Conservation (phyloP, 1,140 invertebrate genomes). For the Paracyclopina nana region DNA sequence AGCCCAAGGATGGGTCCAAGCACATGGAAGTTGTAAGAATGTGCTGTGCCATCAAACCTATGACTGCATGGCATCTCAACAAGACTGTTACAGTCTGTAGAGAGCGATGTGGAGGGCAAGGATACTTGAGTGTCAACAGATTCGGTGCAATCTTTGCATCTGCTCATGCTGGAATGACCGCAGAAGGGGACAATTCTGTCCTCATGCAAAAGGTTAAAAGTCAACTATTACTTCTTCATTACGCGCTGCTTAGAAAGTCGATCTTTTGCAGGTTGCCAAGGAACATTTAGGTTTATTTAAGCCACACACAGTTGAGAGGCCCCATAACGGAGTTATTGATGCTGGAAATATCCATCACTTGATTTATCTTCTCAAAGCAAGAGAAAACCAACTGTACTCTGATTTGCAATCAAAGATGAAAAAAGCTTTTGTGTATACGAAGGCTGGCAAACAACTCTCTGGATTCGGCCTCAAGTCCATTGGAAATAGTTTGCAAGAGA, state of each 20-base stretch:
- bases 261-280: too few species aligned
- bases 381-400: conserved; percentile 19
- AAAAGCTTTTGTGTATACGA: conserved; percentile 17
- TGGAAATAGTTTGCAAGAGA: conserved; percentile 13
- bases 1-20: conserved; percentile 20
- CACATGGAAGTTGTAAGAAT: conserved; percentile 22
- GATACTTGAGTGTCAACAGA: conserved; percentile 22
- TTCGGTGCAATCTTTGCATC: conserved; percentile 20
- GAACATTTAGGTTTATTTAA: conserved; percentile 21
- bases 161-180: conserved; percentile 22
- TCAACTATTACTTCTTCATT: too few species aligned
- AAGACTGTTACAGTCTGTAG: conserved; percentile 20
- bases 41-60: conserved; percentile 23
- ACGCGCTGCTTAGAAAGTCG: too few species aligned
- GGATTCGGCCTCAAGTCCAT: background rate
- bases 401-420: conserved; percentile 19
- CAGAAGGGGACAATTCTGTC: conserved; percentile 23
- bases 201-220: conserved; percentile 24
- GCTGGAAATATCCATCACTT: conserved; percentile 18
- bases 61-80: conserved; percentile 22
- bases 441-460: background rate
- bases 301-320: conserved; percentile 13
- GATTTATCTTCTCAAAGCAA: conserved; percentile 19
- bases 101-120: conserved; percentile 23
- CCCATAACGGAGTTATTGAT: conserved; percentile 12